Conservation (phyloP, 1,140 invertebrate genomes). For the Cephus cinctus region DNA sequence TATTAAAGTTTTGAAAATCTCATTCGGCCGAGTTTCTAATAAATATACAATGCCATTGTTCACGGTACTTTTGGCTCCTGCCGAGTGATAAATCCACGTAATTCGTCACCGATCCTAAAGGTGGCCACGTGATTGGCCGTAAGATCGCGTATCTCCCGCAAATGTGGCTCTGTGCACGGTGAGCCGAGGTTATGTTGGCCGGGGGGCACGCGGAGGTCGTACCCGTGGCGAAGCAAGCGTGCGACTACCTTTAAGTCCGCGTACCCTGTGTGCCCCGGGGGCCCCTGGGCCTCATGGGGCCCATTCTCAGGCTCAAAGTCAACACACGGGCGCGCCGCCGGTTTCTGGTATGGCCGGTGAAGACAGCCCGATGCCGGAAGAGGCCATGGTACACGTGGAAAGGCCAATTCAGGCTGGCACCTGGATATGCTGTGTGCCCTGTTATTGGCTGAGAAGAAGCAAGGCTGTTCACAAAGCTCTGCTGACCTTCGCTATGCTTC, state of each 20-base stretch:
- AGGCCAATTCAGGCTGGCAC: conserved; percentile 45
- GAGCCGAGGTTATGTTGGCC: conserved; percentile 43
- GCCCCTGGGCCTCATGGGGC: conserved; percentile 20
- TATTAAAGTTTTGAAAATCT: no score
- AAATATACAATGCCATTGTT: no score
- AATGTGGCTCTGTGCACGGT: conserved; percentile 53
- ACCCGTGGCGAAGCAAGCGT: conserved; percentile 26
- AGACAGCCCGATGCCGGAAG: conserved; percentile 24
- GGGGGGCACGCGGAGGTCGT: conserved; percentile 34
- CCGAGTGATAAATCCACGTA: neutral
- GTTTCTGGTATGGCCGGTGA: neutral
- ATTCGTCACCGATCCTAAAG: neutral
- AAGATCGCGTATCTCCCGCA: conserved; percentile 36
- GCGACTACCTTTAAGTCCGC: conserved; percentile 36
- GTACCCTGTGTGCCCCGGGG: conserved; percentile 38
- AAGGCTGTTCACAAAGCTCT: conserved; percentile 63
- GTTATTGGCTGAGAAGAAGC: conserved; percentile 60
- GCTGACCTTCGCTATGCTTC: conserved; percentile 60
- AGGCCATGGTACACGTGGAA: conserved; percentile 44
- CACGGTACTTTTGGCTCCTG: no score
- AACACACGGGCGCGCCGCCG: neutral
- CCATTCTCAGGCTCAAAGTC: no score
- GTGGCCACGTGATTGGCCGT: conserved; percentile 17
- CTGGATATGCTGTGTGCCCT: conserved; percentile 63
- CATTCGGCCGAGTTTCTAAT: no score